Percentiles rank a stretch among this genome's conserved stretches.
phyloP scores from a whole-genome alignment of 2,113 vertebrate genomes.

The Chauna torquata region DNA sequence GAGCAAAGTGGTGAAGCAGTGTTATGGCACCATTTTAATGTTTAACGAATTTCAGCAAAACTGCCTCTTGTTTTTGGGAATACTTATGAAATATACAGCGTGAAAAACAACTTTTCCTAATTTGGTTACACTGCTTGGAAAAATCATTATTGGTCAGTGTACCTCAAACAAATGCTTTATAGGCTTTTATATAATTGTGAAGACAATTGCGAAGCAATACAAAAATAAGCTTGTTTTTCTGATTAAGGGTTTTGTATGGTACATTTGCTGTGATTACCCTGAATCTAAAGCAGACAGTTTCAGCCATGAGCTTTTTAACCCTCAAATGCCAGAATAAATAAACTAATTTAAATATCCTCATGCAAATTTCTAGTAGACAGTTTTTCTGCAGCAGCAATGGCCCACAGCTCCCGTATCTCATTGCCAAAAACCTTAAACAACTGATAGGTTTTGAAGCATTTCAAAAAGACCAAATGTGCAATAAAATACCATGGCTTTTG shows the following conservation, averaged over 20 bases:
- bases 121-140: not conserved
- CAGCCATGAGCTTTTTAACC: conserved; percentile 24
- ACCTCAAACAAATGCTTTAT: not conserved
- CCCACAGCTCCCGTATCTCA: not conserved
- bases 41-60: conserved; percentile 8
- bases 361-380: not conserved
- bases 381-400: not conserved
- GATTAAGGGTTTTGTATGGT: not conserved
- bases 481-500: conserved; percentile 35
- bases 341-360: not conserved
- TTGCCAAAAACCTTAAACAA: conserved; percentile 39
- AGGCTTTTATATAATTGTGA: conserved; percentile 6
- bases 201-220: not conserved
- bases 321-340: conserved; percentile 11
- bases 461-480: conserved; percentile 35
- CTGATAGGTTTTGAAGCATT: conserved; percentile 30
- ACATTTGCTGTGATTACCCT: conserved; percentile 27
- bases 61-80: not conserved
- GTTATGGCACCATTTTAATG: not conserved
- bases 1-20: not conserved
- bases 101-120: conserved; percentile 11
- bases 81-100: not conserved
- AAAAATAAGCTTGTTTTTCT: conserved; percentile 45
- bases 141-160: not conserved
- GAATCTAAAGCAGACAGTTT: conserved; percentile 48